phyloP scores from a whole-genome alignment of 1,140 invertebrate genomes.

The Platorchestia sp. region DNA sequence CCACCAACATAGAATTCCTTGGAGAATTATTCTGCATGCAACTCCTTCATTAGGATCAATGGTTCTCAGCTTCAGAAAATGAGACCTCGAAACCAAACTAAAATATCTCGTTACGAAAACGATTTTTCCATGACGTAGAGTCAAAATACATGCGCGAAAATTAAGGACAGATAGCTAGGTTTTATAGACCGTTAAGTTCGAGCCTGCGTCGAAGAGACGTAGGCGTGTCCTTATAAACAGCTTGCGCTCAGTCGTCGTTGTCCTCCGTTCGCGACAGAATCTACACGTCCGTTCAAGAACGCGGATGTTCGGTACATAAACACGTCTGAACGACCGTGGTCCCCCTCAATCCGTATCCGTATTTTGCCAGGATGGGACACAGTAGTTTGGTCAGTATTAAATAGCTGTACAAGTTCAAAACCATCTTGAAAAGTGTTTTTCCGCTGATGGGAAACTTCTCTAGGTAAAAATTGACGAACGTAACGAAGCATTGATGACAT shows the following conservation, averaged over 20 bases:
- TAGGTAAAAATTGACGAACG: neutral
- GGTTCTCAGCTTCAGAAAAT: neutral
- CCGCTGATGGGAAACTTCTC: neutral
- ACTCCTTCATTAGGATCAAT: neutral
- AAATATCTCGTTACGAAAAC: neutral
- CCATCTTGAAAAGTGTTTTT: neutral
- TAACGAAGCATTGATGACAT: neutral
- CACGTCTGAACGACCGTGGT: neutral
- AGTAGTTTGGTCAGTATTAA: neutral
- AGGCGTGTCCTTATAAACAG: neutral
- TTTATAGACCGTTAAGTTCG: neutral
- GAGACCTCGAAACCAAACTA: neutral
- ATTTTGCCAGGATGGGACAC: neutral
- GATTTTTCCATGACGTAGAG: neutral
- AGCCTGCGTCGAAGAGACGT: no score
- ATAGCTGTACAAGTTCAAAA: neutral
- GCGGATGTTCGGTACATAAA: neutral
- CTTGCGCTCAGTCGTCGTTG: neutral
- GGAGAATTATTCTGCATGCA: neutral
- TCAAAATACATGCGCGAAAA: neutral
- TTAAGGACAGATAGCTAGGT: neutral
- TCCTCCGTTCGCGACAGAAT: neutral
- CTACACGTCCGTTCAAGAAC: neutral
- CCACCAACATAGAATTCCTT: neutral
- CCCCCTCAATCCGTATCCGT: neutral